Evolutionary conservation across 2,797 vertebrate species (phyloP), one percentile per base, ranked within the genome.

Genomic region (Prionace glauca): DNA sequence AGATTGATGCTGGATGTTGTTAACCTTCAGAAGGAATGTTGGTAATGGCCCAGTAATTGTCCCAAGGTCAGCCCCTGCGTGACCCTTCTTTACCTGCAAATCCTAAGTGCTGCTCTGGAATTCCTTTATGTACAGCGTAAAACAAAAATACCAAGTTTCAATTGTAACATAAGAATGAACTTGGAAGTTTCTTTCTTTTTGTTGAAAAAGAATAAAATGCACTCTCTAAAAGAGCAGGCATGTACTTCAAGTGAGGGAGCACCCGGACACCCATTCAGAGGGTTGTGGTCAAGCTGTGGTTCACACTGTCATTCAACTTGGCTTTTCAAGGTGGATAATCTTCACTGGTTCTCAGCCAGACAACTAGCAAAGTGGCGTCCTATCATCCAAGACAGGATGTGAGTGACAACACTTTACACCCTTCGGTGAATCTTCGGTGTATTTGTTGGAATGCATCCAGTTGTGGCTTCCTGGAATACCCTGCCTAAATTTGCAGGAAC

Each of bases 61-160:
- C 95, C 96, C 84, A 95, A 79, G 96, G 96, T 94, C 96, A 96
- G 95, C 90, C 95, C 96, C 96, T 95, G 94, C 67, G 7, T 96
- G 96, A 97, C 96, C 96, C 96, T 96, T 96, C 96, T 96, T 97
- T 97, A 97, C 96, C 65, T 95, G 69, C 77, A 74, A 74, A 74
- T 94, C 41, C 69, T 74, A 74, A 94, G 71, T 94, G 71, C 93
- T 94, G 24, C 29, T 74, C 92, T 94, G 93, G 69, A 94, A 94
- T 94, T 94, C 71, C 93, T 94, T 72, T 74, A 56, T 94, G 93
- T 56, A 74, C 29, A 56, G 71, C 14, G 3, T 72, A 71, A 71
- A 50, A 94, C 45, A 74, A 50, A 41, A 94, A 56, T 56, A 24
- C 24, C 71, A 67, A 45, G 14, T 11, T 74, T 94, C 93, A 94